These are phyloP conservation scores for Syngnathus scovelli DNA, from an alignment of 2,113 vertebrate genomes.

Conservation along the genomic window DNA sequence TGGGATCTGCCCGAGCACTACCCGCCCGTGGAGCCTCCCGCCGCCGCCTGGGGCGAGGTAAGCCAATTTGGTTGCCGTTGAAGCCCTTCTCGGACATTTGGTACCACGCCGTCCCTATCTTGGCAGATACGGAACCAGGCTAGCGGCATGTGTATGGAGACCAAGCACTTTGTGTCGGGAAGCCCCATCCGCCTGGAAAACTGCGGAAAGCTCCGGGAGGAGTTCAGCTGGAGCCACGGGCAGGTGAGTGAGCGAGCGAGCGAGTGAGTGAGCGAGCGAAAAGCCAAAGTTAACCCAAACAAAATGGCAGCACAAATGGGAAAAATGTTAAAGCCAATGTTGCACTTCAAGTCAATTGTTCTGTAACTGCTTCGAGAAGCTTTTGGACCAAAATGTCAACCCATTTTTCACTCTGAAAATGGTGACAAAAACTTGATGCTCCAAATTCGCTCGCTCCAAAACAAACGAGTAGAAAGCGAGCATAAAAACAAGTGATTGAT, in stretches of 20 bases:
- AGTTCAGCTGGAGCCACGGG: slow-evolving; percentile 82
- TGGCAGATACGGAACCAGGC: slow-evolving; percentile 81
- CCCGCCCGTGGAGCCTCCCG: slow-evolving; percentile 90
- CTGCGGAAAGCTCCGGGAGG: slow-evolving; percentile 80
- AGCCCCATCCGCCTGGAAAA: slow-evolving; percentile 83
- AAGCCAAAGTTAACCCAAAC: too few species aligned
- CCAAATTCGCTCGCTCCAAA: too few species aligned
- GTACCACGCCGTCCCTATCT: neutral
- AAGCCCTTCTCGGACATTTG: neutral
- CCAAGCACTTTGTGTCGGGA: slow-evolving; percentile 83
- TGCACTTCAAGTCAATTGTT: too few species aligned
- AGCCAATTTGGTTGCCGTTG: too few species aligned
- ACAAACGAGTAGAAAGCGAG: too few species aligned
- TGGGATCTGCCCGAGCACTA: slow-evolving; percentile 96
- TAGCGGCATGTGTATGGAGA: slow-evolving; percentile 82
- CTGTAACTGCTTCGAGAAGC: too few species aligned
- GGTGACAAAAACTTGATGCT: too few species aligned
- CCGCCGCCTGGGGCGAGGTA: slow-evolving; percentile 94
- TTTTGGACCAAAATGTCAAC: too few species aligned
- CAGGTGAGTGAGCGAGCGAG: slow-evolving; percentile 79
- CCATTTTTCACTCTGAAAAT: too few species aligned
- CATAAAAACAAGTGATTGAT: too few species aligned
- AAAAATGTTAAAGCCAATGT: too few species aligned
- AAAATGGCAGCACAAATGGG: neutral
- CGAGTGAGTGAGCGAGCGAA: too few species aligned